These are phyloP conservation scores for Diplolepis rosae DNA, from an alignment of 2,888 invertebrate species.

Conservation along the genomic window DNA sequence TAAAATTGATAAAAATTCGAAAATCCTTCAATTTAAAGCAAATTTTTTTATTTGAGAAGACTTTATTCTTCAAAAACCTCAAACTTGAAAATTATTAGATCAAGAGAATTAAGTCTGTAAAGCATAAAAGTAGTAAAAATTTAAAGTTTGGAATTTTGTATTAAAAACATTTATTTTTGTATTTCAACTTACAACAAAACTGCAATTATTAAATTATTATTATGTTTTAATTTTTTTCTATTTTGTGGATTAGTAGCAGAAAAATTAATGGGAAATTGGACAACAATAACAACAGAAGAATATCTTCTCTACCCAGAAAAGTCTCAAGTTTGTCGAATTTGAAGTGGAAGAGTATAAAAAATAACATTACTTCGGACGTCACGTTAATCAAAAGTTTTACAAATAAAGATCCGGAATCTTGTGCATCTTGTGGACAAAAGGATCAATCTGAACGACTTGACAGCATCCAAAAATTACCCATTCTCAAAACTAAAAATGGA, in stretches of 20 bases:
- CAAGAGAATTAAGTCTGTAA: too few relatives aligned
- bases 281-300: slow-evolving; percentile 62
- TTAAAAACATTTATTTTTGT: not conserved
- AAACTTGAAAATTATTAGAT: too few relatives aligned
- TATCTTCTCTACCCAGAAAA: slow-evolving; percentile 32
- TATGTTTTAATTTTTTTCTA: too few relatives aligned
- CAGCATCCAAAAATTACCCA: slow-evolving; percentile 74
- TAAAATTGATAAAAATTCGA: too few relatives aligned
- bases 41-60: too few relatives aligned
- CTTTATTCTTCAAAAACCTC: too few relatives aligned
- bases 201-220: too few relatives aligned
- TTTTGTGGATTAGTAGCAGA: not conserved
- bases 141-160: too few relatives aligned
- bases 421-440: slow-evolving; percentile 80
- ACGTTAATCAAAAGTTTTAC: slow-evolving; percentile 56
- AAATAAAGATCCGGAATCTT: slow-evolving; percentile 75
- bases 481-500: slow-evolving; percentile 16
- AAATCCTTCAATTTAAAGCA: too few relatives aligned
- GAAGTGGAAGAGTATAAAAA: slow-evolving; percentile 52
- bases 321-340: slow-evolving; percentile 53
- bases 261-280: slow-evolving; percentile 52
- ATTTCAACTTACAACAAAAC: not conserved
- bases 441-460: slow-evolving; percentile 82
- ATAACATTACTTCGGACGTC: slow-evolving; percentile 54
- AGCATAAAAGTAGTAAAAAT: too few relatives aligned